These are phyloP conservation scores for Rhopalosiphum padi DNA, from an alignment of 1,140 invertebrate species.

Conservation along the genomic window DNA sequence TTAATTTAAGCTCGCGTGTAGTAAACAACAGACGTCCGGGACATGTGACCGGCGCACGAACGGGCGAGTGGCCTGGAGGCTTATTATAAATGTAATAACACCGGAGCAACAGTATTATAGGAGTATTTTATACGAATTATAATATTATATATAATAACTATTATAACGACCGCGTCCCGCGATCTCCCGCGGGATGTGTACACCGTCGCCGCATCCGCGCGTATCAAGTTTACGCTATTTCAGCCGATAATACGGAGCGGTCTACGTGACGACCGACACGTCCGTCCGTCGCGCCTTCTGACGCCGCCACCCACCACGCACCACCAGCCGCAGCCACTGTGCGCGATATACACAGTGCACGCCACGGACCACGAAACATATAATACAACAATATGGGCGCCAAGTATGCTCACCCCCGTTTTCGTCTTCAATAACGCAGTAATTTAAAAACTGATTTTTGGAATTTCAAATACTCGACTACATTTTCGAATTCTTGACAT, in stretches of 20 bases:
- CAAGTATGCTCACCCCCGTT: too few relatives aligned
- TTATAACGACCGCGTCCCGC: background rate
- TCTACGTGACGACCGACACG: conserved; percentile 28
- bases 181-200: background rate
- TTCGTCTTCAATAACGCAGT: too few relatives aligned
- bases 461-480: too few relatives aligned
- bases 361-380: background rate
- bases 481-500: too few relatives aligned
- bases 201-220: too few relatives aligned
- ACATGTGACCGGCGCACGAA: background rate
- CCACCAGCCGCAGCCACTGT: background rate
- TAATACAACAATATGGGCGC: too few relatives aligned
- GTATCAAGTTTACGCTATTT: background rate
- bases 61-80: background rate
- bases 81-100: background rate
- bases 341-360: background rate
- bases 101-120: background rate
- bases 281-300: background rate
- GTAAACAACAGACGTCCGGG: background rate
- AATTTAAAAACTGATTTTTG: too few relatives aligned
- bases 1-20: background rate
- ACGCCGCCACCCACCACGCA: background rate
- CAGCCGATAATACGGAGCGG: background rate
- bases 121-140: background rate
- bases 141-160: background rate